Conservation (phyloP, 2,888 invertebrate species). For the Pasiphila rectangulata region DNA sequence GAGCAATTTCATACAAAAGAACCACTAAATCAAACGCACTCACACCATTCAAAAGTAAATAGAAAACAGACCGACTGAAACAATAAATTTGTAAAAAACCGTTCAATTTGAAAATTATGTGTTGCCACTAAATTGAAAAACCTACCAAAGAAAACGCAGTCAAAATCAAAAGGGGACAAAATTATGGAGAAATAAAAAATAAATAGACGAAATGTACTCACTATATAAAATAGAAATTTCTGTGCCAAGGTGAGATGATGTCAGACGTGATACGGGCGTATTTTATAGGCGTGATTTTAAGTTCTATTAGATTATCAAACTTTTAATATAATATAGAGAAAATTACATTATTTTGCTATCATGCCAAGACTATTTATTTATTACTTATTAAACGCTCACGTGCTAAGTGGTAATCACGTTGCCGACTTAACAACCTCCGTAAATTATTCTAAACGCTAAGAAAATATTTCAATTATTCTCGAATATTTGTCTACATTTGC, state of each 20-base stretch:
- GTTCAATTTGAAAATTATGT: constrained; percentile 38
- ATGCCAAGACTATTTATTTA: constrained; percentile 51
- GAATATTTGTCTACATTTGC: constrained; percentile 56
- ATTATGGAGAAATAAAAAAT: constrained; percentile 40
- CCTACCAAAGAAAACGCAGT: constrained; percentile 44
- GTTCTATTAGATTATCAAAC: constrained; percentile 40
- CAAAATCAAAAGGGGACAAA: constrained; percentile 51
- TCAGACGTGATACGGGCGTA: constrained; percentile 46
- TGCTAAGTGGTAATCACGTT: constrained; percentile 23
- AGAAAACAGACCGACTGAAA: constrained; percentile 24
- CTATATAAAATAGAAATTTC: constrained; percentile 36
- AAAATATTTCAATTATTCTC: constrained; percentile 59
- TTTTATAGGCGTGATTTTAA: constrained; percentile 52
- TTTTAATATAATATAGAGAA: constrained; percentile 44
- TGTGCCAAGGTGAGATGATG: constrained; percentile 49
- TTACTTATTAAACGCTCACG: constrained; percentile 43
- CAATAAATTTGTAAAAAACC: constrained; percentile 38
- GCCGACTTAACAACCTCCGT: constrained; percentile 29
- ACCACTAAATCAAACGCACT: constrained; percentile 55
- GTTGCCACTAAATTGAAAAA: constrained; percentile 42
- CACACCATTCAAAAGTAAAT: constrained; percentile 40
- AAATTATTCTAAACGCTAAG: constrained; percentile 50
- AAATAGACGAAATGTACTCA: constrained; percentile 37
- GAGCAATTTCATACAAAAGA: constrained; percentile 73
- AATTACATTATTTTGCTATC: constrained; percentile 35